Base-by-base conservation (phyloP, 1,140 invertebrate genomes). In the Drosophila teissieri region DNA sequence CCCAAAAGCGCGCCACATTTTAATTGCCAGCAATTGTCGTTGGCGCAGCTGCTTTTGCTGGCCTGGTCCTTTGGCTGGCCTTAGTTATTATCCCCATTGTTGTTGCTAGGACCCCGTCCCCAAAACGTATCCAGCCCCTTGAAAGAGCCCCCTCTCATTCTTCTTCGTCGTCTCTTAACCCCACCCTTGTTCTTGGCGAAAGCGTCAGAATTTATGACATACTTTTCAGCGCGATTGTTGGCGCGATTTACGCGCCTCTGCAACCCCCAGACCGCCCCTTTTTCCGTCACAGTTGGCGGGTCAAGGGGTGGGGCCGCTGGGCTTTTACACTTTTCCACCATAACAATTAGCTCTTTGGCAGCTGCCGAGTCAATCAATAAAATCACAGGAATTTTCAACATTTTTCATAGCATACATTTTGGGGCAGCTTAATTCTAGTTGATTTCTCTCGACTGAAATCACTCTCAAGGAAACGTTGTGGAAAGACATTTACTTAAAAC, bases 11-110 rank as follows among this genome's bases (percentile, higher is more conserved):
- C 84, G 85, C 78, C 85, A 90, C 80, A 91, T 91, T 91, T 91
- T 91, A 91, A 91, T 91, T 91, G 89, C 89, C 89, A 91, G 73
- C 89, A 91, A 91, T 91, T 91, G 89, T 53, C 51, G 55, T 57
- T 52, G 73, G 67, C 78, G 79, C 84, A 89, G 83, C 83, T 88
- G 83, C 76, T 86, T 74, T 58, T 49, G 46, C 48, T 39, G 48
- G 22, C 52, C 49, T 56, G 44, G 42, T 60, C 75, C 73, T 74
- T 69, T 24, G 48, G 55, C 36, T 31, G 52, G 58, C 55, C 52
- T 58, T 45, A 56, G 45, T 70, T 78, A 78, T 78, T 78, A 76
- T 78, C 63, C 74, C 67, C 51, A 68, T 77, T 69, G 70, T 68
- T 77, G 63, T 61, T 46, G 51, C 22, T 22, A 8, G 36, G 27